Percentiles rank a stretch among this genome's conserved stretches.
Evolutionary conservation across 2,888 invertebrate genomes (phyloP).

Genomic region (Acrobasis consociella): DNA sequence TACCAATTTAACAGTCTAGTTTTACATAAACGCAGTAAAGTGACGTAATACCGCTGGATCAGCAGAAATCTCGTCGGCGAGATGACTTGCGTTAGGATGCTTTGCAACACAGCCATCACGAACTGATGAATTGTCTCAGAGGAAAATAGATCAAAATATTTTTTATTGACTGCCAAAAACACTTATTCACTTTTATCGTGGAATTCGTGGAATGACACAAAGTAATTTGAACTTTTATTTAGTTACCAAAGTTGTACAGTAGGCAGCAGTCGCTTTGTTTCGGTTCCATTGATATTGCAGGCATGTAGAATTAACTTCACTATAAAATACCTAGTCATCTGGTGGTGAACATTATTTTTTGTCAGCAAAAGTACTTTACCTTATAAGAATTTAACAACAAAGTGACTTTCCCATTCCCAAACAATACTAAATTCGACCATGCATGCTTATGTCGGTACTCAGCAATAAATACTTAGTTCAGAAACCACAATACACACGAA

Average conservation of each 20-base stretch:
- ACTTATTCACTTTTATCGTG: not conserved
- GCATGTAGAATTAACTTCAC: too few species aligned
- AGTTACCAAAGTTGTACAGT: too few species aligned
- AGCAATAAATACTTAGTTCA: not conserved
- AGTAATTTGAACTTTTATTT: not conserved
- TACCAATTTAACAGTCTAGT: not conserved
- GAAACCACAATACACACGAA: not conserved
- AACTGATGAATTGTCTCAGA: not conserved
- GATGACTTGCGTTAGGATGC: conserved; percentile 6
- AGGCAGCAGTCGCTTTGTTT: too few species aligned
- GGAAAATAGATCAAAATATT: not conserved
- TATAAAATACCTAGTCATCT: too few species aligned
- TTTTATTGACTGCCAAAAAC: not conserved
- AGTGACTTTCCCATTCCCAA: too few species aligned
- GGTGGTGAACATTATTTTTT: too few species aligned
- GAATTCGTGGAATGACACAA: not conserved
- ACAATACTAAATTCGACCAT: too few species aligned
- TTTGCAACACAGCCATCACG: not conserved
- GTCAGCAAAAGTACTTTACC: too few species aligned
- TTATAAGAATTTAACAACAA: too few species aligned
- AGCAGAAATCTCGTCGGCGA: not conserved
- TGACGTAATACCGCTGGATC: conserved; percentile 6
- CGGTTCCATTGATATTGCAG: too few species aligned
- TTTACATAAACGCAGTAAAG: not conserved
- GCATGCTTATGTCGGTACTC: too few species aligned